These are phyloP conservation scores for Tanypteryx hageni DNA, from an alignment of 2,888 invertebrate genomes.

Conservation along the genomic window DNA sequence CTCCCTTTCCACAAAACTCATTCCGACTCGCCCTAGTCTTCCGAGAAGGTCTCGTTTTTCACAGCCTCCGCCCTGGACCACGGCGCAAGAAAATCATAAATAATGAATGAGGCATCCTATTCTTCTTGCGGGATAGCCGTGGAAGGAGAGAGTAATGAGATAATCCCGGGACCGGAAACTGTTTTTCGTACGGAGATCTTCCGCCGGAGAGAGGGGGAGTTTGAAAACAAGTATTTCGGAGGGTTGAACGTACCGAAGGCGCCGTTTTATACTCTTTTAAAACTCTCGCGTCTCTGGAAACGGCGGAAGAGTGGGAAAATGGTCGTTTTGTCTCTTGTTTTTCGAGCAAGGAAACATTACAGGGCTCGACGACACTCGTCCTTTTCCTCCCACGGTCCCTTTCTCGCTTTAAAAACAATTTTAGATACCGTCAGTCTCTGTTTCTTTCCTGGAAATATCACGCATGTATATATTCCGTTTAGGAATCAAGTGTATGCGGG, in stretches of 20 bases:
- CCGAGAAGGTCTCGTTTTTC: slow-evolving; percentile 60
- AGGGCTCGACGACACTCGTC: neutral
- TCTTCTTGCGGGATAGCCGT: neutral
- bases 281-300: neutral
- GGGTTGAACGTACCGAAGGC: neutral
- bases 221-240: neutral
- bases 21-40: slow-evolving; percentile 36
- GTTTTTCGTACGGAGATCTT: neutral
- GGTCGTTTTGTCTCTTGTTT: neutral
- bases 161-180: neutral
- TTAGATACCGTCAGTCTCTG: neutral
- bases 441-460: slow-evolving; percentile 24
- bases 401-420: neutral
- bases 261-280: neutral
- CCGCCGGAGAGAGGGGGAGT: neutral
- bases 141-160: neutral
- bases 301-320: neutral
- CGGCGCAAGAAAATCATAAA: slow-evolving; percentile 43
- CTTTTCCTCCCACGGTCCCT: neutral
- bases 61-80: slow-evolving; percentile 38
- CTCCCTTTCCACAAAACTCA: slow-evolving; percentile 39
- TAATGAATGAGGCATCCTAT: slow-evolving; percentile 53
- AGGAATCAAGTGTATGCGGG: neutral
- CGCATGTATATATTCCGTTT: slow-evolving; percentile 40
- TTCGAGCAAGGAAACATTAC: too few relatives aligned